Evolutionary conservation across 2,797 vertebrate genomes (phyloP), one percentile per base, ranked within the genome.

Genomic region (Gallinago stenura): DNA sequence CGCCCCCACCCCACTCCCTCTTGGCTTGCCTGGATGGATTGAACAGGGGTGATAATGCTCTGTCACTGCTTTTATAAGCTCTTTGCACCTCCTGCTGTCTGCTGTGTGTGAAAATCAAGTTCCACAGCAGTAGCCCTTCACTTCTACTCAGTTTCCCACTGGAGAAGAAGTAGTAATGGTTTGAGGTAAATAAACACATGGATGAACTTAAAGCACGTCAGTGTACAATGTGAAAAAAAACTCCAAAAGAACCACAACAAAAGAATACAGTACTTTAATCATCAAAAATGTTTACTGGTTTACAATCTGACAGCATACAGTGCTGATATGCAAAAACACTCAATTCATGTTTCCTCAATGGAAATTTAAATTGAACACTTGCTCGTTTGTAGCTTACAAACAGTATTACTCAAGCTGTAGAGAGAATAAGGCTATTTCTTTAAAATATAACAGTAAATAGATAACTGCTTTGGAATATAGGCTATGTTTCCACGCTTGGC

Each of bases 361-460:
- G 96, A 93, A 91, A 96, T 93, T 71, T 72, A 72, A 87, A 58
- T 39, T 6, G 82, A 93, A 90, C 45, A 8, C 46, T 93, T 84
- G 56, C 37, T 84, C 18, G 22, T 87, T 94, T 85, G 87, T 83
- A 93, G 95, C 58, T 93, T 88, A 97, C 93, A 93, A 96, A 95
- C 70, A 61, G 45, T 70, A 81, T 87, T 87, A 68, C 66, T 70
- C 71, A 77, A 89, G 69, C 69, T 76, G 51, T 60, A 92, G 76
- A 85, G 48, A 83, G 22, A 81, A 80, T 15, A 30, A 93, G 25
- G 54, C 39, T 65, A 75, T 84, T 77, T 70, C 46, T 90, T 62
- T 43, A 84, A 66, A 54, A 82, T 39, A 92, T 41, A 91, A 79
- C 19, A 87, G 84, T 83, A 96, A 83, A 81, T 41, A 89, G 54